phyloP scores from a whole-genome alignment of 2,113 vertebrate species.

The Nannobrachium achirus region DNA sequence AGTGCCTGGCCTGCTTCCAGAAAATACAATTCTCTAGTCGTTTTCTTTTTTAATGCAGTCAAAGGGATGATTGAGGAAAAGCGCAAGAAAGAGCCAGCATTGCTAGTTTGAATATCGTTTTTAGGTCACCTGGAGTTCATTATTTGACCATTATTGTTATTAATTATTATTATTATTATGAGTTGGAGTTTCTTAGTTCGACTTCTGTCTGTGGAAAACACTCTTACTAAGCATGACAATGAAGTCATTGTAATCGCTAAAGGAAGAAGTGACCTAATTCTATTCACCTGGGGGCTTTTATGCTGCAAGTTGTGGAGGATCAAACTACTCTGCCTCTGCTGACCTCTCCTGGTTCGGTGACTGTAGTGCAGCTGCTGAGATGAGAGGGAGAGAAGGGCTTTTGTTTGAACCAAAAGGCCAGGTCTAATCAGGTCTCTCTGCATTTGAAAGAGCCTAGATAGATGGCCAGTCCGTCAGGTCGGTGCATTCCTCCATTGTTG shows the following conservation, averaged over 20 bases:
- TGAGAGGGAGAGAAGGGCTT: neutral
- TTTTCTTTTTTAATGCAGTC: too few species aligned
- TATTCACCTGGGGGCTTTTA: slow-evolving; percentile 2
- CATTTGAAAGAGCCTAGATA: slow-evolving; percentile 8
- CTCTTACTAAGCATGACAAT: slow-evolving; percentile 9
- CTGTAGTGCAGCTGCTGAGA: slow-evolving; percentile 16
- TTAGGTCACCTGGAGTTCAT: too few species aligned
- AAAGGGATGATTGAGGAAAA: too few species aligned
- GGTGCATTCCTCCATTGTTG: slow-evolving; percentile 31
- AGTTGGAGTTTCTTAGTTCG: too few species aligned
- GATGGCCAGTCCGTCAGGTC: too few species aligned
- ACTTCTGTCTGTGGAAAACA: too few species aligned
- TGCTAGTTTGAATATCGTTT: too few species aligned
- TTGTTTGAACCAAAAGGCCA: neutral
- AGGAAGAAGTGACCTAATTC: slow-evolving; percentile 15
- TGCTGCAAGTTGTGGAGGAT: neutral
- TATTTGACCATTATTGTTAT: too few species aligned
- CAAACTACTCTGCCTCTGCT: slow-evolving; percentile 35
- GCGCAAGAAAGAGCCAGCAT: too few species aligned
- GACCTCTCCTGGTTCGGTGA: slow-evolving; percentile 53
- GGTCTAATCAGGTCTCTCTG: neutral
- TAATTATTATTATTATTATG: too few species aligned
- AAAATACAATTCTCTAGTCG: too few species aligned
- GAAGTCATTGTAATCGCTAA: slow-evolving; percentile 16
- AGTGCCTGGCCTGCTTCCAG: too few species aligned